Evolutionary conservation across 2,113 vertebrate genomes (phyloP), one percentile per base, ranked within the genome.

Genomic region (Actenoides hombroni): DNA sequence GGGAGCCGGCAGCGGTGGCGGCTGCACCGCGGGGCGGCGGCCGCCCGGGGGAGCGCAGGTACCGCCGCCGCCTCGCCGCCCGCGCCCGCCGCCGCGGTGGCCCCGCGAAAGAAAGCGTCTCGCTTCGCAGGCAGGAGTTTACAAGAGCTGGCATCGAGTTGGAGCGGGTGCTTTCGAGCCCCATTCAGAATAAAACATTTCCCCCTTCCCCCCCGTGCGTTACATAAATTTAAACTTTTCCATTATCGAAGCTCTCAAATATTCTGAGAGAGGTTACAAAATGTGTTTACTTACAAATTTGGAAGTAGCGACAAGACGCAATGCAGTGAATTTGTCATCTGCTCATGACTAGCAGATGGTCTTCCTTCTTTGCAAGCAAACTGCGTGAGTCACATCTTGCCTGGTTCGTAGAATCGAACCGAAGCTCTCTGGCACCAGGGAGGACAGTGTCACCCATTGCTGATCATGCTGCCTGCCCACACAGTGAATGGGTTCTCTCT

Each of bases 311-410:
- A 95, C 96, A 97, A 98, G 98, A 97, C 77, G 68, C 96, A 97
- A 97, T 95, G 96, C 97, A 97, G 97, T 67, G 95, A 95, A 97
- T 98, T 98, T 98, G 98, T 98, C 98, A 98, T 98, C 98, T 98
- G 97, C 97, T 98, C 98, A 98, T 98, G 98, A 98, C 97, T 98
- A 98, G 96, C 98, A 98, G 98, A 98, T 98, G 98, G 98, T 96
- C 69, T 71, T 97, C 96, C 88, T 97, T 94, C 96, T 97, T 56
- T 74, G 94, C 94, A 39, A 97, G 96, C 88, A 29, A 97, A 84
- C 90, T 26, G 82, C 81, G 80, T 98, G 98, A 98, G 95, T 98
- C 98, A 98, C 90, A 54, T 97, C 94, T 96, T 35, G 95, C 96
- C 97, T 92, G 96, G 95, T 94, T 96, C 44, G 35, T 65, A 81